Conservation (phyloP, 64 coral and sea anemone genomes). For the Actinia equina region DNA sequence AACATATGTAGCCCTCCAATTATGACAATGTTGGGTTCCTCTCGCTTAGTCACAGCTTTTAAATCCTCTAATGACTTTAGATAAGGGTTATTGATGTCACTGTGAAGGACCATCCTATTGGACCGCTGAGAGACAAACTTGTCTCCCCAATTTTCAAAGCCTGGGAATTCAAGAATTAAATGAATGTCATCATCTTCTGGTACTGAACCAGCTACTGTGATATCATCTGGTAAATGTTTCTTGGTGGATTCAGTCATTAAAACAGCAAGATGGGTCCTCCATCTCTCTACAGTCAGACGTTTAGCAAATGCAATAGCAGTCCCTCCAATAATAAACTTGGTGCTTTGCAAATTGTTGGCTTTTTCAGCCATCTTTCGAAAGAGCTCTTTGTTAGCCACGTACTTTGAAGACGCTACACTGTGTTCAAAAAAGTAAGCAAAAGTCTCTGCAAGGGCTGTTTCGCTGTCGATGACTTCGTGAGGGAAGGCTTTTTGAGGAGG, state of each 20-base stretch:
- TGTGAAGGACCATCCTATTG: conserved; percentile 79
- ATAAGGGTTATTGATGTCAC: conserved; percentile 82
- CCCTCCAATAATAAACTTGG: conserved; percentile 64
- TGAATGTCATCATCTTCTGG: conserved; percentile 72
- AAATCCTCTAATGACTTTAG: conserved; percentile 71
- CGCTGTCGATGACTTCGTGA: conserved; percentile 68
- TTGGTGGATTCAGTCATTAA: conserved; percentile 43
- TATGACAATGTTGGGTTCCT: conserved; percentile 45
- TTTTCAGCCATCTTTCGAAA: conserved; percentile 56
- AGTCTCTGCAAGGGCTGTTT: conserved; percentile 74
- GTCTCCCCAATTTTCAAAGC: conserved; percentile 58
- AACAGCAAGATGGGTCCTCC: conserved; percentile 52
- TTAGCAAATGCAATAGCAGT: conserved; percentile 57
- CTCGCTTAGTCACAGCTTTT: conserved; percentile 28
- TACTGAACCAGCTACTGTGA: conserved; percentile 48
- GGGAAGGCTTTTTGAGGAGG: conserved; percentile 53
- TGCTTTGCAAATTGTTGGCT: conserved; percentile 34
- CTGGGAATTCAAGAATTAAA: conserved; percentile 69
- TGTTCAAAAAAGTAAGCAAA: conserved; percentile 88
- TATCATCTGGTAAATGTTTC: conserved; percentile 43
- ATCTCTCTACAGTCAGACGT: conserved; percentile 57
- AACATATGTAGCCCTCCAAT: conserved; percentile 82
- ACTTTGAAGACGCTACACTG: conserved; percentile 81
- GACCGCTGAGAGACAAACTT: conserved; percentile 63
- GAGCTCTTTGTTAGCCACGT: conserved; percentile 58